A percentile compares a stretch with the other conserved stretches of the same genome.
phyloP scores from a whole-genome alignment of 1,140 invertebrate genomes.

The Drosophila sechellia region DNA sequence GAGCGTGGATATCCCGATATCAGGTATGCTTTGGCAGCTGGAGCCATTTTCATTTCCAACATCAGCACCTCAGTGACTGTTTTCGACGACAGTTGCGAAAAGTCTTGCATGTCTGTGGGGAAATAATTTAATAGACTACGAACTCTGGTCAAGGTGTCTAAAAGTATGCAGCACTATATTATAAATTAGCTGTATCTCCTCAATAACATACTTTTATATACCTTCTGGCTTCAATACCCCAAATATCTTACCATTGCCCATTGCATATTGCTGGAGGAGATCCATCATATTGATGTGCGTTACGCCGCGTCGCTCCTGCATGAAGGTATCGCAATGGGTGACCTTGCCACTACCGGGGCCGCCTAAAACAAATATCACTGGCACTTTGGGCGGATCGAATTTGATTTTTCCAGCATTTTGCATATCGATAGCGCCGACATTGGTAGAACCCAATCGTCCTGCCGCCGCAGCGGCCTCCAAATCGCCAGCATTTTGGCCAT shows the following conservation, averaged over 20 bases:
- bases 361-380: constrained; percentile 94
- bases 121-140: background rate
- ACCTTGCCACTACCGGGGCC: constrained; percentile 96
- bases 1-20: constrained; percentile 98
- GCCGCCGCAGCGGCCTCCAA: constrained; percentile 33
- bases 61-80: constrained; percentile 95
- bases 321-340: constrained; percentile 95
- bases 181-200: background rate
- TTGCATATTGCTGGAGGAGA: constrained; percentile 93
- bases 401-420: constrained; percentile 91
- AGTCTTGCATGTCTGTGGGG: constrained; percentile 91
- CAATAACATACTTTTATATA: background rate
- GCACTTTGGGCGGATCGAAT: constrained; percentile 92
- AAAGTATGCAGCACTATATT: background rate
- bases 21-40: constrained; percentile 95
- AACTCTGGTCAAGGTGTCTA: background rate
- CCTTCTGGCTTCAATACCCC: too few species aligned
- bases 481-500: constrained; percentile 59
- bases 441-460: constrained; percentile 52
- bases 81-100: constrained; percentile 92
- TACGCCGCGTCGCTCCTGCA: constrained; percentile 92
- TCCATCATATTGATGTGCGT: constrained; percentile 96
- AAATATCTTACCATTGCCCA: constrained; percentile 90
- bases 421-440: constrained; percentile 85
- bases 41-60: constrained; percentile 97